Evolutionary conservation across 2,797 vertebrate genomes (phyloP), one percentile per base, ranked within the genome.

Genomic region (Lates japonicus): DNA sequence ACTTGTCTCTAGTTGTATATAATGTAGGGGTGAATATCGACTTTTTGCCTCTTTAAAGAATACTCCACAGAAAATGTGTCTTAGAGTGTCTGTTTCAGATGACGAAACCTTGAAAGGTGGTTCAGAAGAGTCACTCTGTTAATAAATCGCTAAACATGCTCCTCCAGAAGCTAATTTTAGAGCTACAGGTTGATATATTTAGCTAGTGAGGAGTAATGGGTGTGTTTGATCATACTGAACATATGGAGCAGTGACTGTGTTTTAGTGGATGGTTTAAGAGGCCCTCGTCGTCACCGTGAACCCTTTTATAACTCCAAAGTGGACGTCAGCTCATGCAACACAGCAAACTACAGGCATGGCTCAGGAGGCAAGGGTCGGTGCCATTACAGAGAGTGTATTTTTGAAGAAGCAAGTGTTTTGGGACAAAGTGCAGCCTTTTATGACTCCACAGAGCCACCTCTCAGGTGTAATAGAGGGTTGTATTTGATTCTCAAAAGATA

Each of bases 1-100:
- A 70, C 76, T 62, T 10, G 11, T 54, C 54, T 60, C 42, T 17
- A 20, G 57, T 66, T 12, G 31, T 29, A 33, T 60, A 8, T 51
- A 64, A 52, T 3, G 31, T 6, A 7, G 14, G 7, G 29, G 1
- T 12, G 62, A 20, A 37, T 59, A 3, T 25, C 22, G 44, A 63
- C 22, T 2, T 51, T n/a, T n/a, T n/a, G n/a, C n/a, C n/a, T n/a
- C n/a, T n/a, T n/a, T 74, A 22, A 33, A 63, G 8, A 54, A 44
- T 51, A 14, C 13, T 20, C 22, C 4, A n/a, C 17, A 31, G 11
- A 29, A 25, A 37, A 29, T 46, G n/a, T n/a, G n/a, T 31, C 16
- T 7, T 48, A 25, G 9, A 12, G 29, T 51, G 3, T 33, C 1
- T 57, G 3, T 35, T 17, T 81, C 37, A 54, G 25, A 0, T 1